Evolutionary conservation across 1,140 invertebrate genomes (phyloP), one percentile per base, ranked within the genome.

Genomic region (Dendroctonus valens): DNA sequence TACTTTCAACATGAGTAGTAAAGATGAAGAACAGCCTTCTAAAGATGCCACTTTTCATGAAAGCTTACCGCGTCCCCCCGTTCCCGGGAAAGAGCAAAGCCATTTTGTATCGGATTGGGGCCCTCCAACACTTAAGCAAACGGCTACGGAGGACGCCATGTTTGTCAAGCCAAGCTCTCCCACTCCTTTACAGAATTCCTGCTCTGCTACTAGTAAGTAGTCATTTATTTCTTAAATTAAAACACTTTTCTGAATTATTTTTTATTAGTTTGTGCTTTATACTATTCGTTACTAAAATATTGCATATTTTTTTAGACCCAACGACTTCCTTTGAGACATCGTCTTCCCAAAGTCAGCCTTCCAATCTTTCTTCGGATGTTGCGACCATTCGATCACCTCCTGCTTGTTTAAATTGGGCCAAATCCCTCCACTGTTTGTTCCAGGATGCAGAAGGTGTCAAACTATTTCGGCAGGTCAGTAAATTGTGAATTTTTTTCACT

Each of bases 381-480:
- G 26, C 38, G 37, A 46, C 6, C 41, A 60, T 38, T 44, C 11
- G 67, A 38, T 66, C 65, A 14, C 85, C 90, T 67, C 91, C 91
- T 61, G 82, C 89, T 49, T 94, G 91, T 79, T 81, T 93, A 69
- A 88, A 89, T 76, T 97, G 94, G 93, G 91, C 93, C 26, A 84
- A 88, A 72, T 91, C 88, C 74, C 83, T 97, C 69, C 87, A 88
- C 75, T 84, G 86, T 73, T 81, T 97, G 68, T 83, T 96, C 66
- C 84, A 87, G 77, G 94, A 97, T 82, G 85, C 86, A 62, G 91
- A 94, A 78, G 94, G 94, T 51, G 88, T 94, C 62, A 84, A 88
- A 54, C 82, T 96, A 71, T 96, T 96, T 80, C 86, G 88, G 75
- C 65, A 59, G 57, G 64, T 66, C 3, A 26, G 26, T 26, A 49